phyloP scores from a whole-genome alignment of 2,113 vertebrate genomes.

The Sebastes fasciatus region DNA sequence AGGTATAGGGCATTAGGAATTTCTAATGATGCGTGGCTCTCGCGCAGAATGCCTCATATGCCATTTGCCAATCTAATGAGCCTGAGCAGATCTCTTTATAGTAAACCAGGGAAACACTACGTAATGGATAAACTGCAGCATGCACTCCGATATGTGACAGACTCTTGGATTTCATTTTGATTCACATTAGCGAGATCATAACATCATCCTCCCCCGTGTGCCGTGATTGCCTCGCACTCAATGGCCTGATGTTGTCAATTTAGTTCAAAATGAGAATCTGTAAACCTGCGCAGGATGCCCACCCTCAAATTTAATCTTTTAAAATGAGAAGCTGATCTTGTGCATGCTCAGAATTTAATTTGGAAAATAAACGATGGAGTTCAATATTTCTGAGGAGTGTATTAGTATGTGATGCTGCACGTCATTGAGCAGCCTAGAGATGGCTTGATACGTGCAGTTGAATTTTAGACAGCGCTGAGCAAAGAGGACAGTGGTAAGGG shows the following conservation, averaged over 20 bases:
- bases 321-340: slow-evolving; percentile 57
- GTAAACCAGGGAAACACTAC: slow-evolving; percentile 48
- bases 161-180: slow-evolving; percentile 68
- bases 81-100: slow-evolving; percentile 58
- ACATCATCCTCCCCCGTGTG: slow-evolving; percentile 32
- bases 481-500: neutral
- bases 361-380: slow-evolving; percentile 48
- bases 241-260: slow-evolving; percentile 59
- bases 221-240: slow-evolving; percentile 41
- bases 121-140: slow-evolving; percentile 59
- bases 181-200: slow-evolving; percentile 67
- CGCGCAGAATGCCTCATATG: slow-evolving; percentile 40
- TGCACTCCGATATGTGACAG: slow-evolving; percentile 46
- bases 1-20: slow-evolving; percentile 62
- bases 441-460: slow-evolving; percentile 20
- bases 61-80: slow-evolving; percentile 70
- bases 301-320: slow-evolving; percentile 61
- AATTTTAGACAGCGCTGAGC: slow-evolving; percentile 9
- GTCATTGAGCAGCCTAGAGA: slow-evolving; percentile 14
- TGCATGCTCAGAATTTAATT: slow-evolving; percentile 68
- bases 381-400: slow-evolving; percentile 45
- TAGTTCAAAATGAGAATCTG: slow-evolving; percentile 61
- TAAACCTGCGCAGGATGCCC: slow-evolving; percentile 49
- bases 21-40: slow-evolving; percentile 46
- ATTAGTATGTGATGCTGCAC: slow-evolving; percentile 51